These are phyloP conservation scores for Pseudomugil gertrudae DNA, from an alignment of 2,797 vertebrate species.

Conservation along the genomic window DNA sequence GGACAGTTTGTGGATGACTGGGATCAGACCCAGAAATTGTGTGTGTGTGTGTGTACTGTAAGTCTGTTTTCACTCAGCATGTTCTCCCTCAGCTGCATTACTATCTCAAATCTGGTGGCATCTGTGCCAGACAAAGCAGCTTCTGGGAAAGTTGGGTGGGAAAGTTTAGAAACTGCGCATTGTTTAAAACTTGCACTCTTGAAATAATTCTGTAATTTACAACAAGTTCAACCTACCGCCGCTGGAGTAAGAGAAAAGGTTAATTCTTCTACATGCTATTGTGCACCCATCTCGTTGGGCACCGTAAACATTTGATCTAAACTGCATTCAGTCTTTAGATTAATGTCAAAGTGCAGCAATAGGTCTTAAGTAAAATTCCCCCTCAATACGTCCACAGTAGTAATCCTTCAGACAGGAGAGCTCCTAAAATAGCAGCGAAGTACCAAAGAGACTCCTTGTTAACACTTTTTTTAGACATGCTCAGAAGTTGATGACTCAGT, in stretches of 20 bases:
- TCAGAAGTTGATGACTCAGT: conserved; percentile 75
- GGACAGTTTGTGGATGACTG: conserved; percentile 71
- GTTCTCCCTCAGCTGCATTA: conserved; percentile 40
- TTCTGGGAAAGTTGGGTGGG: conserved; percentile 70
- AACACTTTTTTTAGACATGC: conserved; percentile 67
- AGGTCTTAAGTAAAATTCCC: conserved; percentile 55
- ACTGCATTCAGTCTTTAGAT: conserved; percentile 29
- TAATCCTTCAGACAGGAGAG: conserved; percentile 70
- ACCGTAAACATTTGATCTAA: conserved; percentile 22
- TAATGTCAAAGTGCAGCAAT: conserved; percentile 59
- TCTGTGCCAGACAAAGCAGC: conserved; percentile 57
- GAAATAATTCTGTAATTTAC: conserved; percentile 34
- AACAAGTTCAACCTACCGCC: conserved; percentile 33
- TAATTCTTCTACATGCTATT: conserved; percentile 7
- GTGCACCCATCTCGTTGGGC: conserved; percentile 14
- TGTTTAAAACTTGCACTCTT: conserved; percentile 50
- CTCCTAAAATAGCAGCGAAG: conserved; percentile 69
- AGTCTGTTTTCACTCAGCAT: conserved; percentile 57
- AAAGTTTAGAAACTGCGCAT: conserved; percentile 62
- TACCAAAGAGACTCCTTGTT: conserved; percentile 72
- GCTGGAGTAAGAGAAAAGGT: conserved; percentile 20
- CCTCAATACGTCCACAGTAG: conserved; percentile 54
- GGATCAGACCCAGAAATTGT: conserved; percentile 46
- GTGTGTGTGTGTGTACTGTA: conserved; percentile 26
- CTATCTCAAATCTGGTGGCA: conserved; percentile 59